phyloP scores from a whole-genome alignment of 2,113 vertebrate species.

The Rutilus rutilus region DNA sequence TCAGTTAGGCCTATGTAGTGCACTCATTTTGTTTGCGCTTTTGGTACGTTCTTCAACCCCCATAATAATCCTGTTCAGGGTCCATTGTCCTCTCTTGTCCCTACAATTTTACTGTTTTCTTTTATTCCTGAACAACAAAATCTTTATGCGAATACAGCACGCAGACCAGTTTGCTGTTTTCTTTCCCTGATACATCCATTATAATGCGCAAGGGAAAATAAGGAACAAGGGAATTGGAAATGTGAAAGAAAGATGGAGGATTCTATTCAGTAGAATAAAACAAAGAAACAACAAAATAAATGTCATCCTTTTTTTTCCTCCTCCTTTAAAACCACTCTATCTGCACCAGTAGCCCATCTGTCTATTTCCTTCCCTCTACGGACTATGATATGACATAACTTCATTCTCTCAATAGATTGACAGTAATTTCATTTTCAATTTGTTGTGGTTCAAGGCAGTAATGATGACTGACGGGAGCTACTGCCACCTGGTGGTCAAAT shows the following conservation, averaged over 20 bases:
- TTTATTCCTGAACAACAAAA: neutral
- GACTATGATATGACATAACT: conserved; percentile 14
- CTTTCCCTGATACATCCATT: neutral
- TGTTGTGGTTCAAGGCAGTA: conserved; percentile 11
- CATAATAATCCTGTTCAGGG: neutral
- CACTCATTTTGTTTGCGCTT: neutral
- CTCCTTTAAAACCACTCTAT: neutral
- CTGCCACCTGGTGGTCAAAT: conserved; percentile 17
- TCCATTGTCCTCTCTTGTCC: neutral
- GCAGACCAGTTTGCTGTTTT: neutral
- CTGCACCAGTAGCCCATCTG: conserved; percentile 5
- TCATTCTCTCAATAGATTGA: conserved; percentile 34
- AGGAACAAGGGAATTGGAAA: neutral
- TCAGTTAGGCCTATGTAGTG: neutral
- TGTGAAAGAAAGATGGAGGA: neutral
- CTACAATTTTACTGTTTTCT: neutral
- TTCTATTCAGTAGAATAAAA: neutral
- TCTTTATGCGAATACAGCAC: neutral
- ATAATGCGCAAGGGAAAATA: neutral
- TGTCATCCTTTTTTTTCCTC: neutral
- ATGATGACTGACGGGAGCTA: conserved; percentile 3
- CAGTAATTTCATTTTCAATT: conserved; percentile 38
- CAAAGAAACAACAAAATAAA: neutral
- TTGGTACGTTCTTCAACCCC: neutral
- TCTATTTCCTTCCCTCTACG: neutral